Evolutionary conservation across 2,113 vertebrate genomes (phyloP), one percentile per base, ranked within the genome.

Genomic region (Neoarius graeffei): DNA sequence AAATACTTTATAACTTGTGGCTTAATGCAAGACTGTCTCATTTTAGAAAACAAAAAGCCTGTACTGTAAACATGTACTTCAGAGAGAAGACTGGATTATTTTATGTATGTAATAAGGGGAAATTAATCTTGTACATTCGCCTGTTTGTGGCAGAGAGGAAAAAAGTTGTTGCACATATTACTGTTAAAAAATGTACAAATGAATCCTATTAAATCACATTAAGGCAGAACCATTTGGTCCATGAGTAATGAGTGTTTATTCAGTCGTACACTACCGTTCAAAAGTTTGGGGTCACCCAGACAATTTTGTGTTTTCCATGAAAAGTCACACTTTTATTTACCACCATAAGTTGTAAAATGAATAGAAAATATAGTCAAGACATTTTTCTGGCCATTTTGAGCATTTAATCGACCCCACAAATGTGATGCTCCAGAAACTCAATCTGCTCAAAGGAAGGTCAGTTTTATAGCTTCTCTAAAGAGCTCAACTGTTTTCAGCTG

Each of bases 1-100:
- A 83, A 91, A 89, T 91, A 91, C 91, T 85, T 90, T 90, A 94
- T 92, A 86, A 50, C 89, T 92, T 92, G 92, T 93, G 93, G 93
- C 86, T 94, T 92, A 88, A 92, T 92, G 91, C 92, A 92, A 94
- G 93, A 93, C 91, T 92, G 91, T 87, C 92, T 94, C 91, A 89
- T 89, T 93, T 92, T 91, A 94, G 92, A 7, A 56, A 91, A 73
- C 71, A 81, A 30, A 87, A 93, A 86, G 67, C 88, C 89, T 91
- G 90, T 94, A 93, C 92, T 94, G 93, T 95, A 90, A 92, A 93
- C 89, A 93, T 94, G 94, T 94, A 93, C 92, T 93, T 93, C 85
- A 93, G 91, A 93, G 89, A 93, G 91, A 93, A 93, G 92, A 94
- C 93, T 94, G 94, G 91, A 94, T 92, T 92, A 93, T 93, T 93